These are phyloP conservation scores for Seladonia tumulorum DNA, from an alignment of 2,888 invertebrate species.

Conservation along the genomic window DNA sequence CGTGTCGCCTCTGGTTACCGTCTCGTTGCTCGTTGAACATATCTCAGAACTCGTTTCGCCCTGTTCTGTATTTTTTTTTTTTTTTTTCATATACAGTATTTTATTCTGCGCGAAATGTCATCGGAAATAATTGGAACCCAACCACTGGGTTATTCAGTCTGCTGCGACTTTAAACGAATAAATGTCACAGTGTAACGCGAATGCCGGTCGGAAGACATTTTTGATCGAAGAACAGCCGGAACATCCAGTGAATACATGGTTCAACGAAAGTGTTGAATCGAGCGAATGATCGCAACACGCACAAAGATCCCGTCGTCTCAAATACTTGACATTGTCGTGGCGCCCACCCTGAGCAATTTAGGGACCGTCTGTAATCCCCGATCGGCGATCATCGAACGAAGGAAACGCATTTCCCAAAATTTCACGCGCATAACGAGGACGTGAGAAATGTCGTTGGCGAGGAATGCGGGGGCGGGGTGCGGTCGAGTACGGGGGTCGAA, in stretches of 20 bases:
- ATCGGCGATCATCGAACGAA: background rate
- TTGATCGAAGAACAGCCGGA: no score
- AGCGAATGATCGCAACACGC: background rate
- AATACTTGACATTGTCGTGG: background rate
- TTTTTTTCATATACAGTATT: background rate
- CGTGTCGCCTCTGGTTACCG: background rate
- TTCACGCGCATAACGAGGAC: conserved; percentile 5
- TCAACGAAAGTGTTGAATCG: no score
- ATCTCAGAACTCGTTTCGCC: conserved; percentile 1
- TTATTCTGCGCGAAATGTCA: background rate
- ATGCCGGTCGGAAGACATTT: no score
- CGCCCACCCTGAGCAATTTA: background rate
- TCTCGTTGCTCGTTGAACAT: background rate
- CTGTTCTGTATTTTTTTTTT: background rate
- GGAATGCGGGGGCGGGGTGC: background rate
- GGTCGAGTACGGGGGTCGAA: conserved; percentile 38
- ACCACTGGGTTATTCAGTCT: background rate
- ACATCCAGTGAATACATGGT: no score
- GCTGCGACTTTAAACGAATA: background rate
- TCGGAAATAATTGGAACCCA: background rate
- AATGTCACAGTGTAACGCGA: background rate
- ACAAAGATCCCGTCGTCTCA: background rate
- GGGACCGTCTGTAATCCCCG: background rate
- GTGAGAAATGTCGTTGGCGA: background rate
- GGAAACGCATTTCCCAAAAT: background rate